Base-by-base conservation (phyloP, 1,140 invertebrate species). In the Cydia fagiglandana region DNA sequence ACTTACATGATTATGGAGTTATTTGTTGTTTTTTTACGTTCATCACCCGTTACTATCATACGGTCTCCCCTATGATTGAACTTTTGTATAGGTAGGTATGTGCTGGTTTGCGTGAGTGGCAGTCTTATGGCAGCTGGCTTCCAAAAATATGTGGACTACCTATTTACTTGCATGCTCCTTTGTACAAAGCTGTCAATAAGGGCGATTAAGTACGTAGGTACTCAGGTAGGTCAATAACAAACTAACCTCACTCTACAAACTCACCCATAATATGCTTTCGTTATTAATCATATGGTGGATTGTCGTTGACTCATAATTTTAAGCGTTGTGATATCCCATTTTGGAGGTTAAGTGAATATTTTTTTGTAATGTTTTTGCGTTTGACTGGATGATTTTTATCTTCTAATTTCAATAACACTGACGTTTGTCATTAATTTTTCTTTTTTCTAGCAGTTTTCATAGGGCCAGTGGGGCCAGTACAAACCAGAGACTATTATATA, bases 161-260 rank as follows among this genome's bases (percentile, higher is more conserved):
- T 61, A 28, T 12, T n/a, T 34, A 34, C 3, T 34, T 78, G 78
- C 80, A 83, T 82, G 81, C 81, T 86, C 85, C 77, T 84, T 89
- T 89, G 87, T 89, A 89, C 87, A 89, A 89, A 88, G 86, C 87
- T 88, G 86, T 88, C 79, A 83, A 78, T 80, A 80, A 64, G 17
- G 20, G 68, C 77, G 47, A 77, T 74, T 81, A 77, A 74, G 9
- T 74, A 20, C 74, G 47, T 30, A 61, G 61, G 56, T 66, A 68
- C 38, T 41, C 9, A 10, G 34, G 34, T 34, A 34, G 34, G 12
- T 61, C 56, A n/a, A 24, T 61, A 61, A 61, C 56, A 61, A 24
- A 24, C 2, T 24, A 61, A 61, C 15, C 45, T 53, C 15, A 53
- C n/a, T 17, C n/a, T 70, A 70, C 66, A 17, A 34, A 81, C 83